A percentile compares a stretch with the other conserved stretches of the same genome.
Conservation (phyloP, 2,797 vertebrate species). For the Lerista edwardsae region DNA sequence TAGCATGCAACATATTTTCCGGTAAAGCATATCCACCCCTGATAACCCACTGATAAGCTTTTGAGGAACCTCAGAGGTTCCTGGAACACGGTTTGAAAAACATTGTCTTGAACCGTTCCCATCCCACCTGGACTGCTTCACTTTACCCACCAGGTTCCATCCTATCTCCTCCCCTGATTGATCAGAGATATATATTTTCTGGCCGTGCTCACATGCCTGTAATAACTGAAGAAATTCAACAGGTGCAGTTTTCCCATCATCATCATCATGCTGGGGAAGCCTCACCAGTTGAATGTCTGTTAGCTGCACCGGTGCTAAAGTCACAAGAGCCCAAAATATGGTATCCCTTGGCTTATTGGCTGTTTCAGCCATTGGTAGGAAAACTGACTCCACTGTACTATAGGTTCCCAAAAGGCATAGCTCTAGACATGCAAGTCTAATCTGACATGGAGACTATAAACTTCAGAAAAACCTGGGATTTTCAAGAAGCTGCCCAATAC, state of each 20-base stretch:
- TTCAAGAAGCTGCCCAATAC: background rate
- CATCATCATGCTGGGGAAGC: background rate
- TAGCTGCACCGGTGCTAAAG: background rate
- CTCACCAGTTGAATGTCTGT: background rate
- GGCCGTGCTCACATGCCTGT: background rate
- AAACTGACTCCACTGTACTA: background rate
- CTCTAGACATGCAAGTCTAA: background rate
- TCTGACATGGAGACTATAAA: background rate
- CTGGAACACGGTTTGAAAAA: background rate
- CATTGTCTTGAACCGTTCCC: background rate
- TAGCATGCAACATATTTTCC: background rate
- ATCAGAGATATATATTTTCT: background rate
- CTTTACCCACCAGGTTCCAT: too few relatives aligned
- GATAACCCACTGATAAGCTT: background rate
- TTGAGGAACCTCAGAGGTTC: background rate
- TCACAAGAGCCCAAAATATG: background rate
- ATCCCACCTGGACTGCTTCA: too few relatives aligned
- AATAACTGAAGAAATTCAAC: background rate
- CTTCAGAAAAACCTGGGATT: background rate
- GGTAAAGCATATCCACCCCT: background rate
- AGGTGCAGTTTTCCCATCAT: background rate
- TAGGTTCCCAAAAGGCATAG: background rate
- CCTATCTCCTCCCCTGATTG: too few relatives aligned
- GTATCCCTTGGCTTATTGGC: background rate
- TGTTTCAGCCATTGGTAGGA: background rate